phyloP scores from a whole-genome alignment of 2,113 vertebrate species.

The Anarrhichthys ocellatus region DNA sequence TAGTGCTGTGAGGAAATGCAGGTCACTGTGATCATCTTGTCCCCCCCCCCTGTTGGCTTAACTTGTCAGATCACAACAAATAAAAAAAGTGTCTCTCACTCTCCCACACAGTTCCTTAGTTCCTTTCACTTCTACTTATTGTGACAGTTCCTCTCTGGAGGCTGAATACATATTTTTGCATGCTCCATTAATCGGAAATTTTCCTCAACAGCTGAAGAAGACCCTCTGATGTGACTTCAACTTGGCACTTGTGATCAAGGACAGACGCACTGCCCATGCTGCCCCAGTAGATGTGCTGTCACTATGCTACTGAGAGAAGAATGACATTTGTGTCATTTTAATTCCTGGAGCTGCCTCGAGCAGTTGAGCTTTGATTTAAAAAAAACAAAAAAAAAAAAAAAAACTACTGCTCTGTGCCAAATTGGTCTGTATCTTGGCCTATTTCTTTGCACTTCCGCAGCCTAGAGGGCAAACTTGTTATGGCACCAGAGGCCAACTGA shows the following conservation, averaged over 20 bases:
- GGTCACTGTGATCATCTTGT: conserved; percentile 36
- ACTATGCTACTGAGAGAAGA: conserved; percentile 51
- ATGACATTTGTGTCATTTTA: conserved; percentile 71
- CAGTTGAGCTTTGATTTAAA: conserved; percentile 57
- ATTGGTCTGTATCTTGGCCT: conserved; percentile 45
- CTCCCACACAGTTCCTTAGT: conserved; percentile 5
- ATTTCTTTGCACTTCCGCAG: conserved; percentile 42
- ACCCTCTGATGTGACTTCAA: conserved; percentile 55
- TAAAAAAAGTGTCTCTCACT: background rate
- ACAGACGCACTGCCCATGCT: conserved; percentile 40
- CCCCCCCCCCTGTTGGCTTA: conserved; percentile 25
- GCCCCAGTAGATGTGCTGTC: conserved; percentile 36
- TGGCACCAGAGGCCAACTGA: conserved; percentile 55
- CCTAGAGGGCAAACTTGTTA: conserved; percentile 50
- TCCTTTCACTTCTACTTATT: background rate
- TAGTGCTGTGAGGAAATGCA: conserved; percentile 45
- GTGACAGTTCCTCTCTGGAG: background rate
- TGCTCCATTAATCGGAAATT: conserved; percentile 43
- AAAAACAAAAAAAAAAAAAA: background rate
- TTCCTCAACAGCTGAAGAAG: conserved; percentile 60
- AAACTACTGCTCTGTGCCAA: conserved; percentile 54
- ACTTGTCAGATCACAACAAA: conserved; percentile 21
- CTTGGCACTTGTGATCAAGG: conserved; percentile 44
- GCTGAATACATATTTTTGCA: conserved; percentile 2
- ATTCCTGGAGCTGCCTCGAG: conserved; percentile 60